These are phyloP conservation scores for Sinodicranocentrus sp. DNA, from an alignment of 2,888 invertebrate species.

Conservation along the genomic window DNA sequence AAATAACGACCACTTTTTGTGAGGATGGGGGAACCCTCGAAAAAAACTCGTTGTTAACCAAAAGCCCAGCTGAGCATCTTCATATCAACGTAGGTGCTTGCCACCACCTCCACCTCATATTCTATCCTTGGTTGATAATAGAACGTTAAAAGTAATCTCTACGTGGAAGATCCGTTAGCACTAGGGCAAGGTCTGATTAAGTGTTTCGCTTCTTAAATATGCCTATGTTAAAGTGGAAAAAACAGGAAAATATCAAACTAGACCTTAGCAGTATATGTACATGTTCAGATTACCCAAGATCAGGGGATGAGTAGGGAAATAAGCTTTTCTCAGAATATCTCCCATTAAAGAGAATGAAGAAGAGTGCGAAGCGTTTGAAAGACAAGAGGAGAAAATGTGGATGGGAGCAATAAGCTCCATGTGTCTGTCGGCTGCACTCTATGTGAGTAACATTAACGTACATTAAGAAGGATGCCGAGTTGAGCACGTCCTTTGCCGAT, in stretches of 20 bases:
- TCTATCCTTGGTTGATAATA: not conserved
- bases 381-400: slow-evolving; percentile 37
- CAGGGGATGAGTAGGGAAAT: slow-evolving; percentile 39
- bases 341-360: slow-evolving; percentile 61
- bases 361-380: slow-evolving; percentile 40
- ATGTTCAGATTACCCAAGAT: slow-evolving; percentile 36
- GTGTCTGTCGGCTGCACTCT: slow-evolving; percentile 42
- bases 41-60: slow-evolving; percentile 7
- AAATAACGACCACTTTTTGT: slow-evolving; percentile 50
- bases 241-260: not conserved
- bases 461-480: slow-evolving; percentile 65
- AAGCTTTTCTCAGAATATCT: slow-evolving; percentile 38
- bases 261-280: not conserved
- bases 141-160: slow-evolving; percentile 62
- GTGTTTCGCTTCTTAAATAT: slow-evolving; percentile 68
- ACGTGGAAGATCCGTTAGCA: slow-evolving; percentile 29
- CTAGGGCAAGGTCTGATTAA: slow-evolving; percentile 63
- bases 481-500: slow-evolving; percentile 75
- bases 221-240: not conserved
- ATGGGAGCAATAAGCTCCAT: slow-evolving; percentile 54
- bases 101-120: not conserved
- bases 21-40: slow-evolving; percentile 48
- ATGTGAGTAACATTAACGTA: slow-evolving; percentile 56
- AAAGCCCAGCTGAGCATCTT: slow-evolving; percentile 32
- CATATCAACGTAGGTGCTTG: not conserved